phyloP scores from a whole-genome alignment of 2,797 vertebrate species.

The Micromesistius poutassou region DNA sequence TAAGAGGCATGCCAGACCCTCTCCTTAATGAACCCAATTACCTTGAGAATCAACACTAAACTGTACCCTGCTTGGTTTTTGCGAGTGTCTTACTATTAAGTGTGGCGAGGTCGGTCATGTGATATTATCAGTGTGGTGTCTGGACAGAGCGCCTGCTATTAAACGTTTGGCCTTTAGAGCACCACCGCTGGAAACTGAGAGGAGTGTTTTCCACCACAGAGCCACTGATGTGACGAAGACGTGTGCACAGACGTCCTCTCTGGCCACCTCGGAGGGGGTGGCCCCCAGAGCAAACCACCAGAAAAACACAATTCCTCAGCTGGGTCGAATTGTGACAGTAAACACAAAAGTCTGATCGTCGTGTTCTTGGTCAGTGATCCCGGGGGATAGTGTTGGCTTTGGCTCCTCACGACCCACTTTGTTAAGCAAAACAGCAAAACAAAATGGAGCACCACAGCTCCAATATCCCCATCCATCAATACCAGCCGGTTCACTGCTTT shows the following conservation, averaged over 20 bases:
- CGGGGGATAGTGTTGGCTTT: neutral
- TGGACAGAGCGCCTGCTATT: constrained; percentile 37
- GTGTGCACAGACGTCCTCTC: constrained; percentile 35
- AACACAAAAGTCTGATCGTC: neutral
- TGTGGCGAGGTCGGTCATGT: constrained; percentile 24
- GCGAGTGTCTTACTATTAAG: constrained; percentile 14
- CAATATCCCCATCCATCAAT: neutral
- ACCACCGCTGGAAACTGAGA: constrained; percentile 51
- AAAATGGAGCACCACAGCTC: neutral
- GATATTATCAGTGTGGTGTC: constrained; percentile 38
- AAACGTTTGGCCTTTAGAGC: constrained; percentile 34
- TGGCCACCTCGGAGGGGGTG: constrained; percentile 42
- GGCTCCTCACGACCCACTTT: neutral
- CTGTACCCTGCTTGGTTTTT: neutral
- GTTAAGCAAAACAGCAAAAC: neutral
- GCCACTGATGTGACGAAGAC: constrained; percentile 27
- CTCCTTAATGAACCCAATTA: constrained; percentile 17
- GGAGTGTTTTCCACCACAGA: constrained; percentile 55
- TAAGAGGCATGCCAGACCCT: neutral
- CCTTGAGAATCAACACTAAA: neutral
- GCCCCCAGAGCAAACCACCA: constrained; percentile 39
- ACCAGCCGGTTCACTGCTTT: neutral
- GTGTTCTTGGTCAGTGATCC: neutral
- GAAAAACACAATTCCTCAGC: constrained; percentile 36
- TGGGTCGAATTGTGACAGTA: constrained; percentile 9